Evolutionary conservation across 2,888 invertebrate genomes (phyloP), one percentile per base, ranked within the genome.

Genomic region (Monoplex corrugatus): DNA sequence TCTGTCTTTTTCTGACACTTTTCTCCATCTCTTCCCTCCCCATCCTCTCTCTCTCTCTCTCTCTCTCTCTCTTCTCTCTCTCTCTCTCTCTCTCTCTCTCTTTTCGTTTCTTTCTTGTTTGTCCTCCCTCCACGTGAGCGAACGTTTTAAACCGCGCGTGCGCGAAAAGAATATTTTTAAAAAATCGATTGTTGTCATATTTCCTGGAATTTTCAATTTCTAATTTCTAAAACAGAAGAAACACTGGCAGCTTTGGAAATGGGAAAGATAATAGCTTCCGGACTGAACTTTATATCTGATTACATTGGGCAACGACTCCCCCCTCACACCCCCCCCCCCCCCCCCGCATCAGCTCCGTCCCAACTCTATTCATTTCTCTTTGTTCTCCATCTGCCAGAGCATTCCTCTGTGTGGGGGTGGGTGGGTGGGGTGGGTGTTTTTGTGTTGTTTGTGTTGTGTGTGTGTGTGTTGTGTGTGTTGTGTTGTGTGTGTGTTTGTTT

Each of bases 131-230:
- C 57, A 23, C 0, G 63, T 68, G 63, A 28, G 23, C n/a, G 63
- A 28, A n/a, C n/a, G n/a, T n/a, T n/a, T n/a, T n/a, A n/a, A n/a
- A n/a, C n/a, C n/a, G n/a, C n/a, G n/a, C n/a, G n/a, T n/a, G n/a
- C n/a, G n/a, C n/a, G n/a, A n/a, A n/a, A n/a, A n/a, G n/a, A n/a
- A n/a, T n/a, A n/a, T n/a, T n/a, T n/a, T n/a, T n/a, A n/a, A 8
- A 8, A 8, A 43, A 80, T 80, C 78, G 40, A 80, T 80, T 80
- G 8, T 43, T 23, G 43, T 80, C 78, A 80, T 80, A 80, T 80
- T 80, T 80, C 78, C 78, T 80, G 78, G 40, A 28, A 43, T 43
- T 80, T 80, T 80, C 78, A 80, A 80, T 80, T 80, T 43, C 23
- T 19, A 80, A 80, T 80, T 80, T 43, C 23, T 19, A 80, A 40